Conservation (phyloP, 2,113 vertebrate genomes). For the Plecturocebus donacophilus region DNA sequence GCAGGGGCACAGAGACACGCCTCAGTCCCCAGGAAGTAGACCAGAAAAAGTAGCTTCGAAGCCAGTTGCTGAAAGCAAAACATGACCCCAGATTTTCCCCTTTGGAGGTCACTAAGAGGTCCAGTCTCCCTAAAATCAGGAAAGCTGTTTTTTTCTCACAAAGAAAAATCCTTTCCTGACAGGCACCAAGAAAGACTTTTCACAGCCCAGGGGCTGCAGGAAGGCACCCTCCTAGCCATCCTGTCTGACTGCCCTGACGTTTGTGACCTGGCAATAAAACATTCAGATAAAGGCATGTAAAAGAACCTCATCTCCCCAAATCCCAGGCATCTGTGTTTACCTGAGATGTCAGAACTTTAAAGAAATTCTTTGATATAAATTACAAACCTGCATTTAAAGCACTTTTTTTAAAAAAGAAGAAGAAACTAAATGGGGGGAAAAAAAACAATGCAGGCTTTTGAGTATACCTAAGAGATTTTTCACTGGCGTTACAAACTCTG, state of each 20-base stretch:
- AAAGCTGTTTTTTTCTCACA: neutral
- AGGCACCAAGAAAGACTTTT: neutral
- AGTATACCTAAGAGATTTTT: neutral
- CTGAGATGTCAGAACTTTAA: conserved; percentile 64
- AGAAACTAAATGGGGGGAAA: neutral
- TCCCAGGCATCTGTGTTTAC: conserved; percentile 57
- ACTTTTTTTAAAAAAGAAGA: conserved; percentile 48
- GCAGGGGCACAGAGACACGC: neutral
- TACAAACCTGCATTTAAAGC: conserved; percentile 74
- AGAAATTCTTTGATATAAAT: conserved; percentile 73
- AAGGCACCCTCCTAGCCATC: neutral
- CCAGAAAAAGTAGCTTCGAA: neutral
- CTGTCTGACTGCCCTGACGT: neutral
- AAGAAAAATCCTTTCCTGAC: neutral
- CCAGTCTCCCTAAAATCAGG: neutral
- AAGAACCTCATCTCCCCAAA: conserved; percentile 27
- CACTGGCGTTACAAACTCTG: neutral
- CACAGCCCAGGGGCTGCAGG: neutral
- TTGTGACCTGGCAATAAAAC: neutral
- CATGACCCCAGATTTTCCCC: rapidly evolving
- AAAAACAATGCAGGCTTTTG: conserved; percentile 6
- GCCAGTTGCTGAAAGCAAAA: neutral
- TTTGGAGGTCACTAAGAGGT: neutral
- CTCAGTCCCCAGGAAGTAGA: neutral
- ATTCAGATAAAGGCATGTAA: neutral